Base-by-base conservation (phyloP, 2,113 vertebrate genomes). In the Vulpes ferrilata region DNA sequence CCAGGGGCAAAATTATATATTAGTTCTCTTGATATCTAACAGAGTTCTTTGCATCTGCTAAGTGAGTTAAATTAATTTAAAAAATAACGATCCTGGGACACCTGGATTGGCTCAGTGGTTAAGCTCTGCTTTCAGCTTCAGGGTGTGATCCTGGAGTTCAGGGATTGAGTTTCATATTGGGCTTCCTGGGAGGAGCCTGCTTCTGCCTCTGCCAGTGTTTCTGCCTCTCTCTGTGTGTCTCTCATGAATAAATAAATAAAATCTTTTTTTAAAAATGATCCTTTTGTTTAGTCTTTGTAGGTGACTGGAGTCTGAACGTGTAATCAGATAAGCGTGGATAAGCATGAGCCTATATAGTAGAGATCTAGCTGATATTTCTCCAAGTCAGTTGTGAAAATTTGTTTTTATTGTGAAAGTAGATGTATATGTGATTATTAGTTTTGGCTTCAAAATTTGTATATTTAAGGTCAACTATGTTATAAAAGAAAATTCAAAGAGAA, bases 241-340 rank as follows among this genome's bases (percentile, higher is more conserved):
- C 43, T 43, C 43, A 43, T 43, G 43, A 43, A 43, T 43, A 43
- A 43, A 43, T 43, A 43, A 43, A 43, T 7, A 43, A 43, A 7
- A 43, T 43, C 43, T 43, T 43, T 43, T 43, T 43, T 1, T 0
- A 43, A 43, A 43, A 43, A 43, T n/a, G 25, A n/a, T 35, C 9
- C 13, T 87, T 10, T 82, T 78, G 32, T 67, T 82, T 15, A 65
- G 2, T 64, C 57, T 93, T 32, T 69, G 4, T 55, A 59, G 7
- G 3, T 88, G 43, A 35, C 11, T 79, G 32, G 25, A 67, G 13
- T 87, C 12, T 86, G 38, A 93, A 95, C 69, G 23, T 76, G 59
- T 78, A 65, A 93, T 67, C 69, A 97, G 32, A 81, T 82, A 55
- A 22, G 30, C 30, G 43, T 89, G 73, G 90, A 93, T 86, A 81